Evolutionary conservation across 2,113 vertebrate species (phyloP), one percentile per base, ranked within the genome.

Genomic region (Corydoras sp.): DNA sequence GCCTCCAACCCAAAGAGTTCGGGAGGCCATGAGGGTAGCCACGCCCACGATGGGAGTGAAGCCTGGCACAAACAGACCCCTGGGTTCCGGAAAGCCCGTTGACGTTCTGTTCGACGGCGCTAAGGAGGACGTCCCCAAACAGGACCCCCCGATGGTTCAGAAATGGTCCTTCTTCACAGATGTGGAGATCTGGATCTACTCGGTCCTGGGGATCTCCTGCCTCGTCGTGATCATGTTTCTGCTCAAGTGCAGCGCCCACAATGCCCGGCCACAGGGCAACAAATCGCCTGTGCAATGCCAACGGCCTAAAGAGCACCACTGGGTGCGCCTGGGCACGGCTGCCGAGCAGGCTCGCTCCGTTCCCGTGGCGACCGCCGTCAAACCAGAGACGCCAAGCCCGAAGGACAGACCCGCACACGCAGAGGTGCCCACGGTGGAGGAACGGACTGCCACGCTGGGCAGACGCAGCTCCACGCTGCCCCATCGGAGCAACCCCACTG

Each of bases 181-280:
- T 71, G 65, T 98, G 79, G 96, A 98, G 81, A 91, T 96, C 2
- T 93, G 95, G 2, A 95, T 97, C 89, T 98, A 96, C 0, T 90
- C 93, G 0, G 75, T 98, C 64, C 80, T 94, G 53, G 95, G 92
- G 0, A 91, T 97, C 64, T 94, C 93, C 66, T 93, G 93, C 79
- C 79, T 98, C 75, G 92, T 93, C 2, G 92, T 97, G 58, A 71
- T 97, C 7, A 94, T 93, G 24, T 92, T 98, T 85, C 82, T 98
- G 0, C 84, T 94, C 60, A 97, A 97, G 69, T 98, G 94, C 0
- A 90, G 85, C 71, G 89, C 92, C 4, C 93, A 94, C n/a, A 91
- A 88, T 0, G 51, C 93, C 1, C 92, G 90, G 78, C 91, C 91
- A 80, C 85, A 89, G 7, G 89, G 86, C 66, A 92, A 93, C 14